Percentiles rank a stretch among this genome's conserved stretches.
Evolutionary conservation across 1,140 invertebrate genomes (phyloP).

Genomic region (Diachasmimorpha longicaudata): DNA sequence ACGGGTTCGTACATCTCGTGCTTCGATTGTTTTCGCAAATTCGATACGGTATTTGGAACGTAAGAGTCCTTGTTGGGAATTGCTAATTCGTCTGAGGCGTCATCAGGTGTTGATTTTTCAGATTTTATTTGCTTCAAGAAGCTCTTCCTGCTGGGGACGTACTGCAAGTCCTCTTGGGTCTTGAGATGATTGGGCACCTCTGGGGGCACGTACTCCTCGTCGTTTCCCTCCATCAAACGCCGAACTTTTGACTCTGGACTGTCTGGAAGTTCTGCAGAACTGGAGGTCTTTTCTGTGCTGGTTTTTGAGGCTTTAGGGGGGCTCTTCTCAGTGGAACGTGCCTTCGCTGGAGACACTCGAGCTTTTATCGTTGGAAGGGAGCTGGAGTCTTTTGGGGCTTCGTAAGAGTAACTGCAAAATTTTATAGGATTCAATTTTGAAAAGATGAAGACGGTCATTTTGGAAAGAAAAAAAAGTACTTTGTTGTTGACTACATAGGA

Average conservation of each 20-base stretch:
- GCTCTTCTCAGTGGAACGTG: slow-evolving; percentile 16
- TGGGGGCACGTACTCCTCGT: slow-evolving; percentile 44
- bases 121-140: slow-evolving; percentile 34
- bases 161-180: slow-evolving; percentile 32
- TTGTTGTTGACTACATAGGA: too few species aligned
- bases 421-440: neutral
- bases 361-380: slow-evolving; percentile 44
- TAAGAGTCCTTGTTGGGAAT: slow-evolving; percentile 20
- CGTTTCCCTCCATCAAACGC: slow-evolving; percentile 14
- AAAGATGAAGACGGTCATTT: neutral
- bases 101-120: slow-evolving; percentile 27
- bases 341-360: slow-evolving; percentile 36
- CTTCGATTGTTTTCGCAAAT: slow-evolving; percentile 14
- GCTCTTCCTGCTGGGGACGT: slow-evolving; percentile 45
- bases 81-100: slow-evolving; percentile 29
- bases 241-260: slow-evolving; percentile 1
- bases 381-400: slow-evolving; percentile 28
- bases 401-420: slow-evolving; percentile 38
- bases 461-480: too few species aligned
- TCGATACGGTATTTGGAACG: slow-evolving; percentile 40
- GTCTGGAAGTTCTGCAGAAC: neutral
- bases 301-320: neutral
- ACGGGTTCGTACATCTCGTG: slow-evolving; percentile 42
- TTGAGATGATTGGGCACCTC: slow-evolving; percentile 27
- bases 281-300: neutral